Conservation (phyloP, 2,113 vertebrate species). For the Xenopus borealis region DNA sequence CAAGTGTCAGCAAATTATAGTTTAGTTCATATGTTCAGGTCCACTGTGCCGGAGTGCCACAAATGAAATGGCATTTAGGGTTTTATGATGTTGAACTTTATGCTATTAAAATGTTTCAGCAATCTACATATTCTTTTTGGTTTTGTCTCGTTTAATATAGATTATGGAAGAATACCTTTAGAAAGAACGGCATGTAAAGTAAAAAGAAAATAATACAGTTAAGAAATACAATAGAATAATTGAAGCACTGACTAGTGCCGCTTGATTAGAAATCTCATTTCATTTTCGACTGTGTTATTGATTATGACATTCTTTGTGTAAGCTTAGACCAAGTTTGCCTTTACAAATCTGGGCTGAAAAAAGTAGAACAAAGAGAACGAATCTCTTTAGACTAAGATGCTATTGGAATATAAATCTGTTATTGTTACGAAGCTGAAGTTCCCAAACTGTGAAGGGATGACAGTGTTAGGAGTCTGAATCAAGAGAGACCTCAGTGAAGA, state of each 20-base stretch:
- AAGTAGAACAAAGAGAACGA: too few relatives aligned
- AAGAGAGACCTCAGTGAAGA: too few relatives aligned
- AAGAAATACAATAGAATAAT: conserved; percentile 33
- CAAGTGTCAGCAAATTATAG: conserved; percentile 20
- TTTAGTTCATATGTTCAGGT: conserved; percentile 12
- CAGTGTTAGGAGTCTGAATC: too few relatives aligned
- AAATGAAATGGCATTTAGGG: conserved; percentile 6
- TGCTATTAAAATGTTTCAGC: conserved; percentile 27
- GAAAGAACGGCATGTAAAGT: conserved; percentile 8
- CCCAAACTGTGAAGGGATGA: too few relatives aligned
- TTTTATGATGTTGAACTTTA: conserved; percentile 30
- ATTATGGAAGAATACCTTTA: conserved; percentile 13
- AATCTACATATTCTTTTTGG: conserved; percentile 10
- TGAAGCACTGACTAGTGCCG: conserved; percentile 22
- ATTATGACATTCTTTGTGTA: not conserved
- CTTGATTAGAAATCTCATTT: conserved; percentile 27
- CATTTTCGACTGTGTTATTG: conserved; percentile 20
- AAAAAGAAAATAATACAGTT: conserved; percentile 32
- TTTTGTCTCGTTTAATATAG: conserved; percentile 24
- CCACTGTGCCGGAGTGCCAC: not conserved
- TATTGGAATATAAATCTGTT: too few relatives aligned
- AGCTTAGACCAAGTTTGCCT: too few relatives aligned
- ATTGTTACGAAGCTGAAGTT: too few relatives aligned
- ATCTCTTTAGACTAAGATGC: too few relatives aligned
- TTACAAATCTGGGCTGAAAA: too few relatives aligned